Evolutionary conservation across 2,888 invertebrate genomes (phyloP), one percentile per base, ranked within the genome.

Genomic region (Falcaria lacertinaria): DNA sequence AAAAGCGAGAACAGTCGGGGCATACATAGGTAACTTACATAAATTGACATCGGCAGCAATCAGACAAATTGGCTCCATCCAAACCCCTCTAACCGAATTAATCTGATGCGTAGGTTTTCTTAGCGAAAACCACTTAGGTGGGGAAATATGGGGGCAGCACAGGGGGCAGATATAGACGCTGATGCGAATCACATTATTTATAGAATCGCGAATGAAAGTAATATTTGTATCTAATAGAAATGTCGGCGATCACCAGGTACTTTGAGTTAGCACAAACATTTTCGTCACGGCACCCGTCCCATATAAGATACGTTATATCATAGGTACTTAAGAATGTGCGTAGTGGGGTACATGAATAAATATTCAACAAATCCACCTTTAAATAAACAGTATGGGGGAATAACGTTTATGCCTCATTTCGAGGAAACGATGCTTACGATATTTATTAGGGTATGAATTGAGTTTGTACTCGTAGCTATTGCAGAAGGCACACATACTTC

Each of bases 51-150:
- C 64, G 80, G 80, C 75, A 80, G 87, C 89, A 90, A 90, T 90
- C 90, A 90, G 89, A 89, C 90, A 90, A 90, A 90, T 90, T 90
- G 90, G 84, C 80, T 89, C 80, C 79, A 69, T 74, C 82, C 74
- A 74, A 75, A 67, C 83, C 88, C 88, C 87, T 83, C 82, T 75
- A 74, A 78, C 79, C 69, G 78, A 86, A 89, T 89, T 89, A 87
- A 88, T 89, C 82, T 78, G 68, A 83, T 80, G 69, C 73, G 82
- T 80, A 83, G 86, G 82, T 85, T 88, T 86, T 85, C 87, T 88
- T 85, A 83, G 79, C 71, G 66, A 67, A 72, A 74, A 77, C 84
- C 84, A 80, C 86, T 86, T 76, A 74, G 76, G 60, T 54, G 60
- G 60, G 67, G 70, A 74, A 75, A 79, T 80, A 78, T 74, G 55